Percentiles rank a stretch among this genome's conserved stretches.
Evolutionary conservation across 2,797 vertebrate genomes (phyloP).

Genomic region (Urosaurus nigricauda): DNA sequence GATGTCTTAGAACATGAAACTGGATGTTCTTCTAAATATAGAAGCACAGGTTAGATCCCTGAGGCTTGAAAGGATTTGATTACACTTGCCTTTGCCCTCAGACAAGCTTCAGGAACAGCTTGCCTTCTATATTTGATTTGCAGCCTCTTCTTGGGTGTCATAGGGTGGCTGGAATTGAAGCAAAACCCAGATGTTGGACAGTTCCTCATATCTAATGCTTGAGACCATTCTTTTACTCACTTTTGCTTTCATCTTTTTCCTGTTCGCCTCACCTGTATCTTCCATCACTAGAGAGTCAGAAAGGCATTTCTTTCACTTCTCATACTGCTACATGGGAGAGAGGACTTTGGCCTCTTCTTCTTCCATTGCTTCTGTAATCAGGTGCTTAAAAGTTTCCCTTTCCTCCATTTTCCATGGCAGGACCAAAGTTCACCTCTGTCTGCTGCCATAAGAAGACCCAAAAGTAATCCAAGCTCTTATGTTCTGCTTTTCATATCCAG

Average conservation of each 20-base stretch:
- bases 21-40: background rate
- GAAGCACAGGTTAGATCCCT: background rate
- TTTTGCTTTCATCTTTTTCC: background rate
- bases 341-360: background rate
- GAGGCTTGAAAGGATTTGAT: conserved; percentile 2
- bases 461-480: background rate
- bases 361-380: background rate
- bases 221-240: background rate
- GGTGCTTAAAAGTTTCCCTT: background rate
- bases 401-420: background rate
- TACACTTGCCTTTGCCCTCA: background rate
- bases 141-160: background rate
- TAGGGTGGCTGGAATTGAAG: background rate
- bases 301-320: background rate
- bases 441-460: background rate
- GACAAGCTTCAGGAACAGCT: background rate
- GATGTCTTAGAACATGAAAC: background rate
- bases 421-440: background rate
- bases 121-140: background rate
- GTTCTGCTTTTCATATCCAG: background rate
- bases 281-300: background rate
- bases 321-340: background rate
- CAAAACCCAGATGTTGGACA: background rate
- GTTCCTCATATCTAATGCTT: background rate
- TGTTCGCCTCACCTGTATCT: background rate